phyloP scores from a whole-genome alignment of 2,113 vertebrate genomes.

The Typhlomys cinereus region DNA sequence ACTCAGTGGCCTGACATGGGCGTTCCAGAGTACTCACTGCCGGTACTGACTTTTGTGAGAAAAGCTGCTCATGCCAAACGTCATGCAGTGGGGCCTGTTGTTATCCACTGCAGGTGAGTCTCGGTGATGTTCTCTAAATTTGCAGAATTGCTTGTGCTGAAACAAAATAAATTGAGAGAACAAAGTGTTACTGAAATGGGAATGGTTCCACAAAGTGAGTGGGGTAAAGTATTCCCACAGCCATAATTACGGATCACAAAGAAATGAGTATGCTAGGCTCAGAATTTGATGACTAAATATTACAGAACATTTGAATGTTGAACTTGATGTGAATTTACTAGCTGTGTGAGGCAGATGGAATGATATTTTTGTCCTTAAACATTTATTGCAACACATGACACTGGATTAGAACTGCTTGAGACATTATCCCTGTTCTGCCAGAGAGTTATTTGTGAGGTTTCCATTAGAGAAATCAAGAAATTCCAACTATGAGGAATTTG shows the following conservation, averaged over 20 bases:
- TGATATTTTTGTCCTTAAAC: not conserved
- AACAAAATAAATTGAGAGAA: not conserved
- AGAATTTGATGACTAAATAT: not conserved
- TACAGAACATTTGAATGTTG: not conserved
- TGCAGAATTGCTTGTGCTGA: not conserved
- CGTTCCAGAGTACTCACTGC: slow-evolving; percentile 93
- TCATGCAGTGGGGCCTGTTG: slow-evolving; percentile 88
- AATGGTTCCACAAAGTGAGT: not conserved
- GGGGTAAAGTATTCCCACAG: not conserved
- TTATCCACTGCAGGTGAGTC: slow-evolving; percentile 96
- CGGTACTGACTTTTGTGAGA: slow-evolving; percentile 93
- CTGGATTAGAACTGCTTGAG: not conserved
- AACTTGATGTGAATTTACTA: not conserved
- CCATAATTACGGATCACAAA: not conserved
- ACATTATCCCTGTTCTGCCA: not conserved
- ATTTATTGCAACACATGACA: not conserved
- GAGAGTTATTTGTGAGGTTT: not conserved
- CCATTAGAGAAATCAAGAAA: not conserved
- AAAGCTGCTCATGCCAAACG: slow-evolving; percentile 90
- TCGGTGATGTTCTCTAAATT: not conserved
- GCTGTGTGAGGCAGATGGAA: not conserved
- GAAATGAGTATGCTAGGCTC: not conserved
- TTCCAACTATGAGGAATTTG: not conserved
- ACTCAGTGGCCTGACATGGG: slow-evolving; percentile 99
- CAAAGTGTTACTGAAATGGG: slow-evolving; percentile 49